These are phyloP conservation scores for Drosophila seguyi DNA, from an alignment of 1,140 invertebrate genomes.

Conservation along the genomic window DNA sequence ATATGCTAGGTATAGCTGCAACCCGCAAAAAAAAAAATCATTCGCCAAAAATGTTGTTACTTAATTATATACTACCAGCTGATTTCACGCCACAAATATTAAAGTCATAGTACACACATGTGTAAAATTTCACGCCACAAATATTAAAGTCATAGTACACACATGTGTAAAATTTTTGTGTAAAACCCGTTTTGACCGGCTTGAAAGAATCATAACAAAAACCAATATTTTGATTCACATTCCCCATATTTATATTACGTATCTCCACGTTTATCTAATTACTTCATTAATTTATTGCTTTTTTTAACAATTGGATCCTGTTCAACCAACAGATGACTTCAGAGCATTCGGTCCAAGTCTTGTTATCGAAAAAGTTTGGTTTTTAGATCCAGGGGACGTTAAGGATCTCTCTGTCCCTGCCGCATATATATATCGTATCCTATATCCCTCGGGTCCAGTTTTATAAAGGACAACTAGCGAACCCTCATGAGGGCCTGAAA, in stretches of 20 bases:
- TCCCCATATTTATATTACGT: not conserved
- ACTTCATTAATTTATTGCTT: not conserved
- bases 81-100: not conserved
- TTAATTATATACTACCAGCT: not conserved
- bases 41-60: not conserved
- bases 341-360: slow-evolving; percentile 16
- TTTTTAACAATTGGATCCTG: too few species aligned
- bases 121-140: not conserved
- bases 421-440: slow-evolving; percentile 2
- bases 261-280: not conserved
- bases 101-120: not conserved
- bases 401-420: not conserved
- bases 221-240: not conserved
- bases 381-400: not conserved
- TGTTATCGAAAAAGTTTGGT: not conserved
- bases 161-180: not conserved
- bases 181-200: not conserved
- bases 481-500: not conserved
- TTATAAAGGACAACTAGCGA: slow-evolving; percentile 2
- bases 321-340: slow-evolving; percentile 31
- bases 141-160: not conserved
- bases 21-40: not conserved
- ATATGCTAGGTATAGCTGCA: not conserved
- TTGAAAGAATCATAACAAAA: not conserved
- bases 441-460: slow-evolving; percentile 20